Percentiles rank a stretch among this genome's conserved stretches.
These are phyloP conservation scores for Machaerirhynchus nigripectus DNA, from an alignment of 2,113 vertebrate species.

Conservation along the genomic window DNA sequence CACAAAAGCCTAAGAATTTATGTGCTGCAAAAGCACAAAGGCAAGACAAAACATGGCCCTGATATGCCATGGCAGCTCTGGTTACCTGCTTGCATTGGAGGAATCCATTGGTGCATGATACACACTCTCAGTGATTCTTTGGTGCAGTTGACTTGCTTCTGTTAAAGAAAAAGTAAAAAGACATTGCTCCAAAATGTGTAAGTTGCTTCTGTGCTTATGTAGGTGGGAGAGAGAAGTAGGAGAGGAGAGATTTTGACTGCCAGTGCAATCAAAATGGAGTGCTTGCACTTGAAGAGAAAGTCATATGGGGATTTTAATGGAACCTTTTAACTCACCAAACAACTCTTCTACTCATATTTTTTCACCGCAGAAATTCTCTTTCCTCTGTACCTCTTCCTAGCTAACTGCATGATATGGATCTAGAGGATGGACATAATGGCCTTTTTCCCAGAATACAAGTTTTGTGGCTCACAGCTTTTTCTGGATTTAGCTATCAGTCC, in stretches of 20 bases:
- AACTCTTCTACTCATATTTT: not conserved
- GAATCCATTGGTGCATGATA: slow-evolving; percentile 83
- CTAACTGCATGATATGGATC: not conserved
- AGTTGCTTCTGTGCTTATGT: not conserved
- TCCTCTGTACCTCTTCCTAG: not conserved
- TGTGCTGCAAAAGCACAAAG: not conserved
- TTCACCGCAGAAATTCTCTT: not conserved
- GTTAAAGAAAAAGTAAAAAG: slow-evolving; percentile 46
- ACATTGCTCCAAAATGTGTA: not conserved
- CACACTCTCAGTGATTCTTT: slow-evolving; percentile 83
- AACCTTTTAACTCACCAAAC: not conserved
- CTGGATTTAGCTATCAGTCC: not conserved
- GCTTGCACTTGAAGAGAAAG: not conserved
- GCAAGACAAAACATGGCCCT: not conserved
- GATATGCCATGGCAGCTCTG: not conserved
- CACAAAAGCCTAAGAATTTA: not conserved
- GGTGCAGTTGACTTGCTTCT: slow-evolving; percentile 89
- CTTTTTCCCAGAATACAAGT: not conserved
- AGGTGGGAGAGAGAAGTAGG: not conserved
- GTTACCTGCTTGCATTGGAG: slow-evolving; percentile 71
- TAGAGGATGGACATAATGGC: not conserved
- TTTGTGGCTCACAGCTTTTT: not conserved
- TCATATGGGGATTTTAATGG: not conserved
- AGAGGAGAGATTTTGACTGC: not conserved
- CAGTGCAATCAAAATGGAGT: not conserved